Evolutionary conservation across 2,113 vertebrate genomes (phyloP).

Genomic region (Hydropotes inermis): DNA sequence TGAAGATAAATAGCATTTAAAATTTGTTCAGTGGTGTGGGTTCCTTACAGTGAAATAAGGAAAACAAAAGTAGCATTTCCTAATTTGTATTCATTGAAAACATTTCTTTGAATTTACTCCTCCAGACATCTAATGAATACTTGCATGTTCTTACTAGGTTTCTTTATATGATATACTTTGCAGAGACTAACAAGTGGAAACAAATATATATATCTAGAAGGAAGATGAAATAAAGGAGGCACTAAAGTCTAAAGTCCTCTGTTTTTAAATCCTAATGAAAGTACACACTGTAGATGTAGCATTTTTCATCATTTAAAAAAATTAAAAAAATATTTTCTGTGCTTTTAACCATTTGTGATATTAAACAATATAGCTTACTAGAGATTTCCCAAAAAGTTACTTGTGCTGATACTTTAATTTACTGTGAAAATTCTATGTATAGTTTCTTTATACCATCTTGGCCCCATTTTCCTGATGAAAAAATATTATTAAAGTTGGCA

Average conservation of each 20-base stretch:
- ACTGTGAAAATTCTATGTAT: neutral
- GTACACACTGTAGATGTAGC: neutral
- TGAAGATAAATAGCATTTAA: conserved; percentile 79
- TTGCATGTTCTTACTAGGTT: conserved; percentile 60
- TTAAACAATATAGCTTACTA: neutral
- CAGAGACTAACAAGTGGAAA: conserved; percentile 70
- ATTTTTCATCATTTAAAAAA: conserved; percentile 12
- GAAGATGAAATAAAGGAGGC: conserved; percentile 61
- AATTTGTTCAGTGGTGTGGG: conserved; percentile 73
- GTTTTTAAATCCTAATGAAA: conserved; percentile 75
- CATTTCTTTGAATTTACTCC: conserved; percentile 79
- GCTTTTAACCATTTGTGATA: conserved; percentile 3
- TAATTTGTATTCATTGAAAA: conserved; percentile 79
- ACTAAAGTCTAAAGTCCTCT: conserved; percentile 68
- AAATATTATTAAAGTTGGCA: neutral
- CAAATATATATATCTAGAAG: conserved; percentile 63
- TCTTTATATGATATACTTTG: conserved; percentile 63
- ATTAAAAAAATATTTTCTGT: neutral
- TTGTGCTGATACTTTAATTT: neutral
- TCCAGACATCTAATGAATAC: conserved; percentile 79
- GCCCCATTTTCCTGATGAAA: neutral
- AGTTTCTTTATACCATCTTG: neutral
- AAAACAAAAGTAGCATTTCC: conserved; percentile 77
- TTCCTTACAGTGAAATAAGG: conserved; percentile 64
- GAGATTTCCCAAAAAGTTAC: neutral